Conservation (phyloP, 2,888 invertebrate species). For the Sialis fuliginosa region DNA sequence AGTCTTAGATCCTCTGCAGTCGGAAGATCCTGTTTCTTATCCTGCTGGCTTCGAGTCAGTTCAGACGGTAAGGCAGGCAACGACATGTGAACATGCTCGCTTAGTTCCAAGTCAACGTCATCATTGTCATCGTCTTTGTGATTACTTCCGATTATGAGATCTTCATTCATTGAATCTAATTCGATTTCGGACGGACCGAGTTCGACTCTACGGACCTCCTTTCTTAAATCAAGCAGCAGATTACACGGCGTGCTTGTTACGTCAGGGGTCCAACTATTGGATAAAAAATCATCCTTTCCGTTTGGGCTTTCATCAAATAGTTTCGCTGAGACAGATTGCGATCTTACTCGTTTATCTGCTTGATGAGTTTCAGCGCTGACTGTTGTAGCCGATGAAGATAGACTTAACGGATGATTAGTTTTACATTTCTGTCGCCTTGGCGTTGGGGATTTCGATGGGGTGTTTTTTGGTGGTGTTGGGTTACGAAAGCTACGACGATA, state of each 20-base stretch:
- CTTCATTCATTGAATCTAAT: constrained; percentile 2
- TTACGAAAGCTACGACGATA: constrained; percentile 49
- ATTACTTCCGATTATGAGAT: constrained; percentile 2
- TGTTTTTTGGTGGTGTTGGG: constrained; percentile 25
- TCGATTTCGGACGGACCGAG: constrained; percentile 6
- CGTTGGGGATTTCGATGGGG: constrained; percentile 20
- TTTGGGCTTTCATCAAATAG: background rate
- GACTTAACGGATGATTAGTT: constrained; percentile 21
- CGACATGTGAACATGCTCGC: constrained; percentile 16
- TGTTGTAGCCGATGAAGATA: constrained; percentile 33
- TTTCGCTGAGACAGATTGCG: constrained; percentile 23
- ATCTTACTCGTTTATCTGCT: constrained; percentile 20
- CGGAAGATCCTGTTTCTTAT: constrained; percentile 7
- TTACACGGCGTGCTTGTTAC: constrained; percentile 10
- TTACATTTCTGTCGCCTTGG: constrained; percentile 26
- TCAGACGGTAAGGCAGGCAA: constrained; percentile 24
- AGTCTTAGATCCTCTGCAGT: constrained; percentile 10
- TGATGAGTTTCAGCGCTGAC: constrained; percentile 21
- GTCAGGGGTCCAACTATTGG: constrained; percentile 9
- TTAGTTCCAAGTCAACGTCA: constrained; percentile 13
- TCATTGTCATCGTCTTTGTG: constrained; percentile 2
- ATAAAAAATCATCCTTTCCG: constrained; percentile 9
- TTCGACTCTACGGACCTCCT: constrained; percentile 17
- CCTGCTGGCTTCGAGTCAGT: constrained; percentile 8
- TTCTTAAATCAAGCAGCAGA: constrained; percentile 15